phyloP scores from a whole-genome alignment of 35 echinoderm and acorn worm genomes.

The Lytechinus pictus region DNA sequence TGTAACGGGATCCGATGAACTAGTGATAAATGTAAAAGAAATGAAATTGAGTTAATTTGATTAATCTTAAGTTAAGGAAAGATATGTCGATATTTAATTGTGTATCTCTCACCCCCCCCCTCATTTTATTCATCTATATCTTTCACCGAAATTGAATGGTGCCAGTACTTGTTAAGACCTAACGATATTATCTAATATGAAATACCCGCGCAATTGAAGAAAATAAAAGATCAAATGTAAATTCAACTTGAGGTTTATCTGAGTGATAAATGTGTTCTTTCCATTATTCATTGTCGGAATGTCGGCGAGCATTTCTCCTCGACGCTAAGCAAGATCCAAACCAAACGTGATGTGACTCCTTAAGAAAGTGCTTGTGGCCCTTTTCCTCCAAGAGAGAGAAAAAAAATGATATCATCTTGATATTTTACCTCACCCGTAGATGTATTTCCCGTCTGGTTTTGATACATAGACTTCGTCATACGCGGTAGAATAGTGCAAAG shows the following conservation, averaged over 20 bases:
- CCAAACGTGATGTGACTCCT: background rate
- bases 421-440: background rate
- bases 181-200: background rate
- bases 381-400: background rate
- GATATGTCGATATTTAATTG: no score
- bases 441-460: slow-evolving; percentile 22
- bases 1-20: no score
- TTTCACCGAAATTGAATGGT: background rate
- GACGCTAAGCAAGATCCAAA: background rate
- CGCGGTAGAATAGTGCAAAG: background rate
- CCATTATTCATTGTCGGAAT: slow-evolving; percentile 43
- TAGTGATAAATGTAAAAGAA: no score
- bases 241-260: background rate
- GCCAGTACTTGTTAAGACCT: background rate
- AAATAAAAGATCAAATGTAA: background rate
- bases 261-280: background rate
- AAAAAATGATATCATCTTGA: slow-evolving; percentile 43
- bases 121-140: background rate
- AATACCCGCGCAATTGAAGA: background rate
- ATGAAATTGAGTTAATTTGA: no score
- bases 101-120: no score
- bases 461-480: background rate
- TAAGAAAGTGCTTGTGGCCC: slow-evolving; percentile 43
- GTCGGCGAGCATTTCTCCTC: background rate
- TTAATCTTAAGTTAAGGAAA: no score